These are phyloP conservation scores for Aptenodytes forsteri DNA, from an alignment of 2,113 vertebrate genomes.

Conservation along the genomic window DNA sequence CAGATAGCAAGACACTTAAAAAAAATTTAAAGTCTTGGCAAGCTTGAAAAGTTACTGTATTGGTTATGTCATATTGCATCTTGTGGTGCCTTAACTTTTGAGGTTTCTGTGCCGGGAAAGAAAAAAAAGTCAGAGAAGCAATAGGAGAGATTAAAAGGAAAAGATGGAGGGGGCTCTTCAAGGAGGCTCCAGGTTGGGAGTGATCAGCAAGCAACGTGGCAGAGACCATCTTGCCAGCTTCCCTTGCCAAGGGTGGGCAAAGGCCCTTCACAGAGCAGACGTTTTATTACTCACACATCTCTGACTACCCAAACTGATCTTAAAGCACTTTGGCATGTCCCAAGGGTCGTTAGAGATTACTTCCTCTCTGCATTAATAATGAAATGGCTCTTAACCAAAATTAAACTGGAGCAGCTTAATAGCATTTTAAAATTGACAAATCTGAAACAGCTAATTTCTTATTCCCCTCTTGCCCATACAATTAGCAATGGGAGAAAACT, in stretches of 20 bases:
- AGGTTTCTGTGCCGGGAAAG: neutral
- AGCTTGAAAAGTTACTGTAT: conserved; percentile 65
- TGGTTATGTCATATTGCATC: conserved; percentile 65
- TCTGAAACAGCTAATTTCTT: neutral
- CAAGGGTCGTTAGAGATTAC: neutral
- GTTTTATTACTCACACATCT: conserved; percentile 22
- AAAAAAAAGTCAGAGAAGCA: neutral
- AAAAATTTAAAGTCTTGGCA: conserved; percentile 58
- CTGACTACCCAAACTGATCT: conserved; percentile 43
- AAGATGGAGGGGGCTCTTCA: neutral
- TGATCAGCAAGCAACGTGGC: neutral
- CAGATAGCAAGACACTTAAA: conserved; percentile 74
- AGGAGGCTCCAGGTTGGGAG: neutral
- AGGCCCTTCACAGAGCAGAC: neutral
- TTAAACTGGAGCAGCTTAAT: neutral
- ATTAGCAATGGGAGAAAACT: neutral
- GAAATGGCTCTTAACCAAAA: neutral
- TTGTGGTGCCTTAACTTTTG: neutral
- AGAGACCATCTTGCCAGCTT: neutral
- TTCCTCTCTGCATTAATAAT: neutral
- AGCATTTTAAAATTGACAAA: neutral
- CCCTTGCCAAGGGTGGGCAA: conserved; percentile 31
- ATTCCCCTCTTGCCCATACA: neutral
- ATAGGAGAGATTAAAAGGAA: neutral
- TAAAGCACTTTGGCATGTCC: conserved; percentile 33